phyloP scores from a whole-genome alignment of 2,888 invertebrate species.

The Mallateleia sp. region DNA sequence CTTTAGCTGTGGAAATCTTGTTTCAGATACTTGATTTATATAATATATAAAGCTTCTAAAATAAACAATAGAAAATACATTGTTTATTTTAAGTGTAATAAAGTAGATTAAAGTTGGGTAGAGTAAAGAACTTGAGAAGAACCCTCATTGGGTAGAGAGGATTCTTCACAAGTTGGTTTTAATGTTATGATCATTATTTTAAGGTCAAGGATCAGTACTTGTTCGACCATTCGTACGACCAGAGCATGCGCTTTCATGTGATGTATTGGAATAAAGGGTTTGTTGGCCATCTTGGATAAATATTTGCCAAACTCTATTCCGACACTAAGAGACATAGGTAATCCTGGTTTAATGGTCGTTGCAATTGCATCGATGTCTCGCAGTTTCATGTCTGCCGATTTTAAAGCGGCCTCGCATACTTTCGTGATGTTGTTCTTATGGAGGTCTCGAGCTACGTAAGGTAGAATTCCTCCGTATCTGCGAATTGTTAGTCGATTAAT shows the following conservation, averaged over 20 bases:
- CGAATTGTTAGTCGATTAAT: slow-evolving; percentile 78
- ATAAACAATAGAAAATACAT: no score
- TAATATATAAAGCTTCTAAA: no score
- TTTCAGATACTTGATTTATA: no score
- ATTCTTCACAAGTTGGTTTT: no score
- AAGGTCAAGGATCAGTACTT: no score
- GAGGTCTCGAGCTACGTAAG: slow-evolving; percentile 95
- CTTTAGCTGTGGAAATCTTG: no score
- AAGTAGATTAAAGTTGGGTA: no score
- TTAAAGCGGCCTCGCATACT: slow-evolving; percentile 93
- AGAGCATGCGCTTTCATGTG: slow-evolving; percentile 99
- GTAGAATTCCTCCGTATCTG: slow-evolving; percentile 97
- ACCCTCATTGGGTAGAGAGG: no score
- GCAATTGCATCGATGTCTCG: slow-evolving; percentile 96
- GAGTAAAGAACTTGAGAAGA: no score
- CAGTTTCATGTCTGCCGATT: slow-evolving; percentile 91
- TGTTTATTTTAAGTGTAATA: no score
- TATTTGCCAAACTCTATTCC: slow-evolving; percentile 96
- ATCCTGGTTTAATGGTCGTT: slow-evolving; percentile 97
- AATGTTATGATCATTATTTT: no score
- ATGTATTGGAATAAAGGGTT: slow-evolving; percentile 98
- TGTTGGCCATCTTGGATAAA: slow-evolving; percentile 92
- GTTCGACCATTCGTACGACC: slow-evolving; percentile 94
- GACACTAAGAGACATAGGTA: slow-evolving; percentile 94
- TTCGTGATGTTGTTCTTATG: slow-evolving; percentile 95